Conservation (phyloP, 2,888 invertebrate species). For the Synanthedon vespiformis region DNA sequence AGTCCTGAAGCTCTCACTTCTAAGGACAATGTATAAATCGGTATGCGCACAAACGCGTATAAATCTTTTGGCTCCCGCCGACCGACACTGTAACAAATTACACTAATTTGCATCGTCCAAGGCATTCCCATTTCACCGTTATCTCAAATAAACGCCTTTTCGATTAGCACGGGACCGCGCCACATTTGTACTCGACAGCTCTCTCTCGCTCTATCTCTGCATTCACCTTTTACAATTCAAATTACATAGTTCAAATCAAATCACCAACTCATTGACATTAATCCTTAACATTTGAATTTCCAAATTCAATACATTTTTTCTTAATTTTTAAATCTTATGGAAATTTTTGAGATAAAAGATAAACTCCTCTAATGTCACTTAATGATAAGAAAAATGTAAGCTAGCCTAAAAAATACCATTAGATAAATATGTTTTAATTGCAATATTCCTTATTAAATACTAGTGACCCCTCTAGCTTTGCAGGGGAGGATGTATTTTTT, state of each 20-base stretch:
- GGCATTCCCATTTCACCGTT: neutral
- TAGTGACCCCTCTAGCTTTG: too few species aligned
- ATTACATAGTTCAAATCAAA: neutral
- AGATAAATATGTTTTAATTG: too few species aligned
- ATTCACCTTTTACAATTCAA: neutral
- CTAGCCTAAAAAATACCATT: too few species aligned
- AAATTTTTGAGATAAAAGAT: too few species aligned
- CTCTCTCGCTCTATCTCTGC: neutral
- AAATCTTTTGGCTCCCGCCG: slow-evolving; percentile 10
- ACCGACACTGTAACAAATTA: slow-evolving; percentile 11
- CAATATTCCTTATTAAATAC: too few species aligned
- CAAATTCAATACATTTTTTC: too few species aligned
- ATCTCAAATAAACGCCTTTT: slow-evolving; percentile 2
- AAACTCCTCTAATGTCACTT: too few species aligned
- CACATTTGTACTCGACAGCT: neutral
- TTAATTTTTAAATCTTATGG: too few species aligned
- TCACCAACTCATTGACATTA: too few species aligned
- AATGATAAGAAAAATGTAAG: too few species aligned
- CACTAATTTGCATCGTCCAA: slow-evolving; percentile 4
- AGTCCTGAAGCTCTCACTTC: neutral
- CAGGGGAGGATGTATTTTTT: too few species aligned
- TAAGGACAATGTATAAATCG: slow-evolving; percentile 20
- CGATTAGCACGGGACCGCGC: neutral
- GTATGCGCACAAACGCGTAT: slow-evolving; percentile 17
- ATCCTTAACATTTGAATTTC: too few species aligned